Evolutionary conservation across 2,113 vertebrate species (phyloP).

Genomic region (Accipiter virgatus): DNA sequence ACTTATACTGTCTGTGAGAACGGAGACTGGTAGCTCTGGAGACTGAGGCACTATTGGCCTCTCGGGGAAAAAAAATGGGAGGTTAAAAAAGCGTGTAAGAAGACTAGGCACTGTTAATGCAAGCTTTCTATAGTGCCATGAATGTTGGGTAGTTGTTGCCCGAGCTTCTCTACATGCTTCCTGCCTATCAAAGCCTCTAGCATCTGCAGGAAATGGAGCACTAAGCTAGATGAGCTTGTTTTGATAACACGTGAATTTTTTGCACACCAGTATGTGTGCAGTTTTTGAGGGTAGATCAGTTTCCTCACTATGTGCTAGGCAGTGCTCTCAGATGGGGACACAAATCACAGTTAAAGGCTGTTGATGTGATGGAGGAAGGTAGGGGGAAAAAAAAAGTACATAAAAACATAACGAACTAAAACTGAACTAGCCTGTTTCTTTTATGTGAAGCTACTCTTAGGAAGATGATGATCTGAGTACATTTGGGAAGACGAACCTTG

Average conservation of each 20-base stretch:
- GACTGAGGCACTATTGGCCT: neutral
- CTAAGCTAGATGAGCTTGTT: neutral
- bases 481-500: neutral
- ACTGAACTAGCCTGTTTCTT: neutral
- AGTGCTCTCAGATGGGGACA: neutral
- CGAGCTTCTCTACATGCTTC: neutral
- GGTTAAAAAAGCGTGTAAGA: neutral
- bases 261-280: neutral
- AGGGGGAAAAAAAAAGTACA: rapidly evolving
- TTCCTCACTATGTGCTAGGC: neutral
- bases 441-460: neutral
- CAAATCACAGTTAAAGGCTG: neutral
- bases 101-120: neutral
- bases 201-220: neutral
- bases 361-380: rapidly evolving
- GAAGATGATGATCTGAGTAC: neutral
- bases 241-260: neutral
- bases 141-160: neutral
- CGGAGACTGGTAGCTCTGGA: neutral
- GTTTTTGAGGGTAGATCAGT: neutral
- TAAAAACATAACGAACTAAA: neutral
- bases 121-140: neutral
- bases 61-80: neutral
- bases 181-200: neutral
- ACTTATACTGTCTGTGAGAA: neutral